Evolutionary conservation across 23 tunicate genomes (phyloP).

Genomic region (Botrylloides violaceus): DNA sequence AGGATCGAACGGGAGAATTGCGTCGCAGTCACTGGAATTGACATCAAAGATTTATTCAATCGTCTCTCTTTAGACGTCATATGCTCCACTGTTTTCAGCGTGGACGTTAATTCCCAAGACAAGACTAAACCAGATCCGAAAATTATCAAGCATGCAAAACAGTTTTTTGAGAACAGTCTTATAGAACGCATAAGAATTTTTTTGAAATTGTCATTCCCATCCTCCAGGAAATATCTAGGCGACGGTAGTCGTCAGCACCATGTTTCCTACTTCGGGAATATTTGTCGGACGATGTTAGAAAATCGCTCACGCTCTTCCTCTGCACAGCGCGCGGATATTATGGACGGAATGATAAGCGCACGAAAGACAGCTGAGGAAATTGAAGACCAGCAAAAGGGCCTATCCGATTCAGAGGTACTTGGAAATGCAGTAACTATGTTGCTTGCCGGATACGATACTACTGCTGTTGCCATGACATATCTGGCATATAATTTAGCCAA

Average conservation of each 20-base stretch:
- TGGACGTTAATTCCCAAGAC: slow-evolving; percentile 46
- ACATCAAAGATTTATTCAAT: slow-evolving; percentile 37
- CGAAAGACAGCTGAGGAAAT: not conserved
- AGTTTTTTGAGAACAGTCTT: not conserved
- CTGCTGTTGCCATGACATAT: slow-evolving; percentile 45
- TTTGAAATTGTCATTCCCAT: not conserved
- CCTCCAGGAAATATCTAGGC: not conserved
- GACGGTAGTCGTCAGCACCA: not conserved
- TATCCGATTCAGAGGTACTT: slow-evolving; percentile 46
- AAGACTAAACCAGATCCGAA: not conserved
- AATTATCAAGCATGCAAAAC: not conserved
- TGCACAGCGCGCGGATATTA: not conserved
- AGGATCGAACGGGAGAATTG: not conserved
- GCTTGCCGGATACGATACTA: slow-evolving; percentile 75
- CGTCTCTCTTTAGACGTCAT: slow-evolving; percentile 57
- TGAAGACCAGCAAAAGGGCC: not conserved
- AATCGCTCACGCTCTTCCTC: not conserved
- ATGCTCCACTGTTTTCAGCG: slow-evolving; percentile 72
- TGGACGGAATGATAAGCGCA: not conserved
- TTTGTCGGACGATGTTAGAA: not conserved
- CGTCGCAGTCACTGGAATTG: slow-evolving; percentile 32
- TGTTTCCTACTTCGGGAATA: not conserved
- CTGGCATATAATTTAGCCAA: slow-evolving; percentile 62
- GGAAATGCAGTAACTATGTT: slow-evolving; percentile 59
- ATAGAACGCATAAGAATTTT: not conserved